Conservation (phyloP, 1,140 invertebrate species). For the Helicoverpa armigera region DNA sequence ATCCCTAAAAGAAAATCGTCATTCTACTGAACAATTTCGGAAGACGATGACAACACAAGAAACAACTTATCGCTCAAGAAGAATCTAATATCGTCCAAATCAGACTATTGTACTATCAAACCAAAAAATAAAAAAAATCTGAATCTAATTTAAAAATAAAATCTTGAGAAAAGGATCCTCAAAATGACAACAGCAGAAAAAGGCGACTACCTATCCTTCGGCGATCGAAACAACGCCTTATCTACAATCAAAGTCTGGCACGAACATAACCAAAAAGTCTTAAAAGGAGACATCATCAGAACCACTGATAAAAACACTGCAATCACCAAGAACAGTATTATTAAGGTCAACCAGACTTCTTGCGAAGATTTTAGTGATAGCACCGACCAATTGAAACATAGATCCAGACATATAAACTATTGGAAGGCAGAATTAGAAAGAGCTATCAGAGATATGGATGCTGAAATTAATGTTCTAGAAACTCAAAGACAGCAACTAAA, state of each 20-base stretch:
- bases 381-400: constrained; percentile 87
- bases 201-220: constrained; percentile 74
- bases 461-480: constrained; percentile 89
- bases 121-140: too few species aligned
- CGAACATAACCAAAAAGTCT: constrained; percentile 71
- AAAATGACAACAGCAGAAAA: constrained; percentile 63
- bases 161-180: background rate
- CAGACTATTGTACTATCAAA: too few species aligned
- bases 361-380: constrained; percentile 84
- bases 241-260: constrained; percentile 76
- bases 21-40: background rate
- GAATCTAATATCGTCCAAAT: too few species aligned
- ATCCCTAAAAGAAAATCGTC: background rate
- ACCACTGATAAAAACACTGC: constrained; percentile 75
- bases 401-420: constrained; percentile 88
- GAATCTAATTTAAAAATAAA: too few species aligned
- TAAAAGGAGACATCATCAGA: constrained; percentile 81
- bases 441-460: constrained; percentile 88
- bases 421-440: constrained; percentile 90
- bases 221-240: constrained; percentile 70
- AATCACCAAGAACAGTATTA: constrained; percentile 79
- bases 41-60: background rate
- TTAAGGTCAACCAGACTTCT: constrained; percentile 80
- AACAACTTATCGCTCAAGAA: too few species aligned
- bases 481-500: constrained; percentile 88